Base-by-base conservation (phyloP, 1,140 invertebrate genomes). In the Scylla paramamosain region DNA sequence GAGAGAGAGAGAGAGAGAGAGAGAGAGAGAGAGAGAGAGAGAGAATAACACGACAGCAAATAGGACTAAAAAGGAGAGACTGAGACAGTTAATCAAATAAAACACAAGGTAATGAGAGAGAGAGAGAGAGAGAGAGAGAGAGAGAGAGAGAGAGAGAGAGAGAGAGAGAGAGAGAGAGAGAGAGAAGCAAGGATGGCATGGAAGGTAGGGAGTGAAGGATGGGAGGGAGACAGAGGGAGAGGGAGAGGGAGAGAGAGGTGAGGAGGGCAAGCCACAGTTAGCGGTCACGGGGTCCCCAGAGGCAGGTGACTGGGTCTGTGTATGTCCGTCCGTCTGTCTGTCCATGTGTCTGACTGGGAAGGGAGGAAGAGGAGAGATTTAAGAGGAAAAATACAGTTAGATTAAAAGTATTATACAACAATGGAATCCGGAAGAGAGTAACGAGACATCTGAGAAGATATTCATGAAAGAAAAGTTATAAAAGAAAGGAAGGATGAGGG, bases 1-100 rank as follows among this genome's bases (percentile, higher is more conserved):
- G 48, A 52, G 48, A 52, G 48, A 52, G 48, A 52, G 48, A 52
- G 48, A 52, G 48, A 67, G 59, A 67, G 59, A 67, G 59, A 67
- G 59, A 67, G 59, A 67, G 59, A 67, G 59, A 67, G 59, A 67
- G 59, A 67, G 59, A 67, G 59, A 67, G 59, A 67, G 59, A 67
- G 59, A 67, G 59, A 67, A 4, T 48, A 4, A 48, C 46, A 14
- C n/a, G n/a, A n/a, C n/a, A n/a, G n/a, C n/a, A n/a, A n/a, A n/a
- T n/a, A n/a, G n/a, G n/a, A n/a, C n/a, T n/a, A n/a, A n/a, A n/a
- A n/a, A n/a, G n/a, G 48, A 52, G 48, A 52, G 48, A 52, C 6
- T 7, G 48, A 52, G 48, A 52, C 6, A 67, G 59, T 4, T 67
- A 67, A 20, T 67, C 20, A 8, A 25, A 67, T 25, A 67, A 67